A percentile compares a stretch with the other conserved stretches of the same genome.
These are phyloP conservation scores for Sinocyclocheilus rhinocerous DNA, from an alignment of 2,113 vertebrate species.

Conservation along the genomic window DNA sequence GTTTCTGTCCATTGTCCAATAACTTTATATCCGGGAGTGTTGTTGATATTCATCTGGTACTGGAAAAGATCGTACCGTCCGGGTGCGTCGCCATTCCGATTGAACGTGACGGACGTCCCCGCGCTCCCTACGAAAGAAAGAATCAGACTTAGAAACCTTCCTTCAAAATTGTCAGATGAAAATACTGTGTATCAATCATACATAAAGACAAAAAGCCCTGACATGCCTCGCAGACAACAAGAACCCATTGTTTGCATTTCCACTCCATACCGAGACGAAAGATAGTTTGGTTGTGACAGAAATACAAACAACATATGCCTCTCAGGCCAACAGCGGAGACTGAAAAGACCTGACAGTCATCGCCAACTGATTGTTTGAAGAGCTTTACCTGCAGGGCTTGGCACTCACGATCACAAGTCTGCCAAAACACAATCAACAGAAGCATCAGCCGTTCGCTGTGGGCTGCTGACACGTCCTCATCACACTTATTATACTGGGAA, in stretches of 20 bases:
- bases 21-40: conserved; percentile 80
- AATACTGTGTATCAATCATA: not conserved
- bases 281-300: conserved; percentile 15
- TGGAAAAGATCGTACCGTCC: conserved; percentile 96
- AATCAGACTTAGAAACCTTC: not conserved
- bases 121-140: conserved; percentile 82
- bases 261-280: not conserved
- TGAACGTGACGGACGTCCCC: conserved; percentile 91
- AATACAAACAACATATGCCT: conserved; percentile 24
- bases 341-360: conserved; percentile 61
- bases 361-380: conserved; percentile 63
- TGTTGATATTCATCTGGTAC: conserved; percentile 86
- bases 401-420: conserved; percentile 27
- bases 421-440: conserved; percentile 18
- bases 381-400: conserved; percentile 46
- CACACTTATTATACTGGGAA: conserved; percentile 2
- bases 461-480: not conserved
- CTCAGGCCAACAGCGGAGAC: conserved; percentile 60
- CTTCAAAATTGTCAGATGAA: not conserved
- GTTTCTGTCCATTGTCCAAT: conserved; percentile 94
- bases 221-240: not conserved
- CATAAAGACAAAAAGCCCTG: not conserved
- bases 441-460: not conserved
- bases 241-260: not conserved
- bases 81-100: conserved; percentile 91